A percentile compares a stretch with the other conserved stretches of the same genome.
phyloP scores from a whole-genome alignment of 92 coral and sea anemone genomes.

The Desmophyllum pertusum region DNA sequence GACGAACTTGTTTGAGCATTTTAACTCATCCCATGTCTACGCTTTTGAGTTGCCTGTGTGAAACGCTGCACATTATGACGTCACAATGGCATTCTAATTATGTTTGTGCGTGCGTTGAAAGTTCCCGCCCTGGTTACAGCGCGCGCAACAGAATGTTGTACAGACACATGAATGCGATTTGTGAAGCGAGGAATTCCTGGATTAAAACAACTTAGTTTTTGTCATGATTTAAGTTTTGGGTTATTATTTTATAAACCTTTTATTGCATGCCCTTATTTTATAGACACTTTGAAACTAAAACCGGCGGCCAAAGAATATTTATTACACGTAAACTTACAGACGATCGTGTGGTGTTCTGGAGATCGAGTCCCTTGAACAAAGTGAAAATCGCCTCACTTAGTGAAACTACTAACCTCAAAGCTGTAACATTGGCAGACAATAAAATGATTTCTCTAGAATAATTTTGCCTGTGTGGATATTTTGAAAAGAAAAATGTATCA shows the following conservation, averaged over 20 bases:
- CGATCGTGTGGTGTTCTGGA: not conserved
- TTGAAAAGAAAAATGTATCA: too few relatives aligned
- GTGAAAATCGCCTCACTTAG: not conserved
- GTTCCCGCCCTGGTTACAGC: too few relatives aligned
- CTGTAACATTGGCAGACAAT: too few relatives aligned
- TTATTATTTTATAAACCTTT: too few relatives aligned
- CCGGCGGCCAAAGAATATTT: too few relatives aligned
- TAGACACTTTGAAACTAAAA: too few relatives aligned
- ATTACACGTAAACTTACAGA: not conserved
- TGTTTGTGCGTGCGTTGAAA: not conserved
- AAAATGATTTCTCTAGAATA: too few relatives aligned
- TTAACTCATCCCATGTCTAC: slow-evolving; percentile 21
- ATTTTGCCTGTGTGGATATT: too few relatives aligned
- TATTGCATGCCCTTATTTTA: too few relatives aligned
- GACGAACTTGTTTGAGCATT: slow-evolving; percentile 89
- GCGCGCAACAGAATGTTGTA: too few relatives aligned
- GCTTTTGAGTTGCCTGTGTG: not conserved
- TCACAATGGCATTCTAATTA: not conserved
- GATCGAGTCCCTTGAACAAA: not conserved
- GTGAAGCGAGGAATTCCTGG: not conserved
- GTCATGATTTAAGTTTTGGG: too few relatives aligned
- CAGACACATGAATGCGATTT: not conserved
- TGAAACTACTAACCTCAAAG: not conserved
- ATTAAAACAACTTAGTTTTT: not conserved
- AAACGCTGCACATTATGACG: slow-evolving; percentile 29